Conservation (phyloP, 92 coral and sea anemone species). For the Bergia sp. region DNA sequence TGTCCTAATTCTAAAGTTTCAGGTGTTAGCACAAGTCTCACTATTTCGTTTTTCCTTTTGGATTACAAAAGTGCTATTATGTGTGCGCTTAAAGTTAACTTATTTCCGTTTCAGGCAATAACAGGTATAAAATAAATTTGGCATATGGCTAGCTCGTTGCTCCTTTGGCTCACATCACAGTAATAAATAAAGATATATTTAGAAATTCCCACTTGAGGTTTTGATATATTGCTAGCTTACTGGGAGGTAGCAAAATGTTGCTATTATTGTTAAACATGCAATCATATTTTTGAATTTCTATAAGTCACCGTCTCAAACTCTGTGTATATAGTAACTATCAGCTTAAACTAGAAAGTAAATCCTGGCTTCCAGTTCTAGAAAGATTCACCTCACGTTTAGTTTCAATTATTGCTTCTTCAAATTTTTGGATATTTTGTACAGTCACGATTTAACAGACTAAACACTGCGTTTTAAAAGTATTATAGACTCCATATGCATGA, state of each 20-base stretch:
- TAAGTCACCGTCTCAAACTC: not conserved
- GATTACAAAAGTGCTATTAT: not conserved
- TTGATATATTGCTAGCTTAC: not conserved
- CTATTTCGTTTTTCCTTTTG: not conserved
- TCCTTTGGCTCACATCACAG: not conserved
- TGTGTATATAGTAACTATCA: not conserved
- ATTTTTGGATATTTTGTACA: not conserved
- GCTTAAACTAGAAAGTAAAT: not conserved
- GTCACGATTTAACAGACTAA: not conserved
- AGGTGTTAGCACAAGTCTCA: not conserved
- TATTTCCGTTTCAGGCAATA: conserved; percentile 17
- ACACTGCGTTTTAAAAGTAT: not conserved
- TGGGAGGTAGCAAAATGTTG: not conserved
- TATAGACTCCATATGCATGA: not conserved
- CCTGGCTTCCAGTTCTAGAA: not conserved
- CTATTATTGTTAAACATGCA: not conserved
- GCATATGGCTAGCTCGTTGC: not conserved
- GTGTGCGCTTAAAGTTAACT: not conserved
- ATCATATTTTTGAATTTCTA: not conserved
- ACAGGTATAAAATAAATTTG: not conserved
- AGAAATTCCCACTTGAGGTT: conserved; percentile 19
- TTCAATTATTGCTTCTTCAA: not conserved
- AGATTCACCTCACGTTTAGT: not conserved
- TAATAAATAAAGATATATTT: conserved; percentile 4
- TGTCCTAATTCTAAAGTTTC: not conserved